Conservation (phyloP, 2,797 vertebrate genomes). For the Pseudopleuronectes americanus region DNA sequence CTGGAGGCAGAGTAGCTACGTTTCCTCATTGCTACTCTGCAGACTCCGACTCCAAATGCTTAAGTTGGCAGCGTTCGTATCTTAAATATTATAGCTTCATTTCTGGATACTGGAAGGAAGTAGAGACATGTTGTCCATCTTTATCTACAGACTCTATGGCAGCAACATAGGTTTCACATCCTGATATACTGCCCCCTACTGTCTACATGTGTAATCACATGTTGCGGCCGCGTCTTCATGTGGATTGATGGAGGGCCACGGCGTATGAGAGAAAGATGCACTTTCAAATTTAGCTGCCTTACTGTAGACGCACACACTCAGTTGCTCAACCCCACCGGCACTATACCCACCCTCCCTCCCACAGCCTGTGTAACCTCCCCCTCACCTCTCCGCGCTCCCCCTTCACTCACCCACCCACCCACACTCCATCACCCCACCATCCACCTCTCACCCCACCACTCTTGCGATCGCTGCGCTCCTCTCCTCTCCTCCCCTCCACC, state of each 20-base stretch:
- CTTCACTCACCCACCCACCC: constrained; percentile 75
- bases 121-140: too few relatives aligned
- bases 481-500: constrained; percentile 73
- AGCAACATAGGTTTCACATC: background rate
- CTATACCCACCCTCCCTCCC: constrained; percentile 58
- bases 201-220: background rate
- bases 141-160: background rate
- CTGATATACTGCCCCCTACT: background rate
- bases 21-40: too few relatives aligned
- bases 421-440: constrained; percentile 76
- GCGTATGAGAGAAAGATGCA: constrained; percentile 4
- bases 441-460: constrained; percentile 79
- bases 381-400: constrained; percentile 68
- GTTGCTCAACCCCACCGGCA: constrained; percentile 50
- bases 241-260: background rate
- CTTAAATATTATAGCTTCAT: too few relatives aligned
- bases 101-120: too few relatives aligned
- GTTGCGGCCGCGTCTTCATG: background rate
- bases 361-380: constrained; percentile 70
- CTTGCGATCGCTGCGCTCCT: constrained; percentile 66
- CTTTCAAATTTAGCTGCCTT: constrained; percentile 52
- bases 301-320: constrained; percentile 23
- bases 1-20: too few relatives aligned
- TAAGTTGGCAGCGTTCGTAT: too few relatives aligned
- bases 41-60: too few relatives aligned